Percentiles rank a stretch among this genome's conserved stretches.
Conservation (phyloP, 92 coral and sea anemone species). For the Pocillopora grandis region DNA sequence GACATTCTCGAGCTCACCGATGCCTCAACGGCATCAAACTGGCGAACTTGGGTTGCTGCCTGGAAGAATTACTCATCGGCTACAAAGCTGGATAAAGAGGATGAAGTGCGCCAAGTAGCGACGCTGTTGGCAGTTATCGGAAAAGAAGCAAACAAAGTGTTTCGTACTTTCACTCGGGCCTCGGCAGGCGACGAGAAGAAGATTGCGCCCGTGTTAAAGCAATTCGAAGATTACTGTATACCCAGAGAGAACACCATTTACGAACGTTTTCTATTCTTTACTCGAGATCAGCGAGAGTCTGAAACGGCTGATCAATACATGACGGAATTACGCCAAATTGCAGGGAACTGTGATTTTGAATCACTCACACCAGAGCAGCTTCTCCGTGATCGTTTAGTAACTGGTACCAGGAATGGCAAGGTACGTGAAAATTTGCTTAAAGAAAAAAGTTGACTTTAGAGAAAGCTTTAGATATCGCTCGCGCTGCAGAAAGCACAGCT, state of each 20-base stretch:
- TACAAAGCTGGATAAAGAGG: slow-evolving; percentile 43
- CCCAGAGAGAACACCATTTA: slow-evolving; percentile 53
- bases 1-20: slow-evolving; percentile 36
- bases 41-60: slow-evolving; percentile 36
- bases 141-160: slow-evolving; percentile 44
- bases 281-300: slow-evolving; percentile 46
- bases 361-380: slow-evolving; percentile 46
- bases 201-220: slow-evolving; percentile 30
- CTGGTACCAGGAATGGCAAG: slow-evolving; percentile 39
- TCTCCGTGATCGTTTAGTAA: slow-evolving; percentile 46
- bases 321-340: slow-evolving; percentile 46
- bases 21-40: slow-evolving; percentile 20
- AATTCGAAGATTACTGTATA: slow-evolving; percentile 57
- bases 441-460: slow-evolving; percentile 32
- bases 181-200: slow-evolving; percentile 30
- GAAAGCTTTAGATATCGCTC: slow-evolving; percentile 29
- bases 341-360: slow-evolving; percentile 49
- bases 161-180: slow-evolving; percentile 46
- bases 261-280: slow-evolving; percentile 38
- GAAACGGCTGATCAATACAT: slow-evolving; percentile 48
- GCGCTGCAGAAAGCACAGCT: slow-evolving; percentile 29
- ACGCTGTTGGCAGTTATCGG: slow-evolving; percentile 39
- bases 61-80: slow-evolving; percentile 38
- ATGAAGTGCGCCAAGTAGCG: slow-evolving; percentile 39
- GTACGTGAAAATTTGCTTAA: slow-evolving; percentile 51